These are phyloP conservation scores for Anser cygnoides DNA, from an alignment of 2,113 vertebrate genomes.

Conservation along the genomic window DNA sequence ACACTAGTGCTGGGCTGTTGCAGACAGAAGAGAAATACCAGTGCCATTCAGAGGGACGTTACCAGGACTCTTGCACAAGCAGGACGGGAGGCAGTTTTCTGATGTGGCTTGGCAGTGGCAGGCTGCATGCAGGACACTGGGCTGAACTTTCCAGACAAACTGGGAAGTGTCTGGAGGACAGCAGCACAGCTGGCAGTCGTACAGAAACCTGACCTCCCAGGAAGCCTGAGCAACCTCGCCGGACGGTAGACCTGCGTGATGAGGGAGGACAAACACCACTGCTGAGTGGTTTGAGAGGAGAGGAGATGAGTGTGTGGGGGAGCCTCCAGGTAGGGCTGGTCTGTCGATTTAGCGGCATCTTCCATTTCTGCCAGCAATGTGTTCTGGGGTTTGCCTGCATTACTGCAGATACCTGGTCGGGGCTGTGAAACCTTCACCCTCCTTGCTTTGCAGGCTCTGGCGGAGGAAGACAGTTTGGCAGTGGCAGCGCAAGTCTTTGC, in stretches of 20 bases:
- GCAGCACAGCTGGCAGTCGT: background rate
- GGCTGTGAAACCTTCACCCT: background rate
- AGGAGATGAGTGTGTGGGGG: background rate
- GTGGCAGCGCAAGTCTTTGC: background rate
- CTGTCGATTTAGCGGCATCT: background rate
- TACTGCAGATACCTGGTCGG: background rate
- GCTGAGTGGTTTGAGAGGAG: background rate
- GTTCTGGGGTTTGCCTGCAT: background rate
- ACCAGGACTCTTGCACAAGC: too few species aligned
- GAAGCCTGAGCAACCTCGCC: background rate
- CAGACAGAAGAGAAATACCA: too few species aligned
- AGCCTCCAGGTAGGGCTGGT: background rate
- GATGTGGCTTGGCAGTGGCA: background rate
- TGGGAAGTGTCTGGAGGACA: background rate
- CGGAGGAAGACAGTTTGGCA: background rate
- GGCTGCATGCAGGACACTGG: background rate
- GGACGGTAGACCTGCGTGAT: background rate
- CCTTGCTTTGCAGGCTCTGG: background rate
- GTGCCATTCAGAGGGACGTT: too few species aligned
- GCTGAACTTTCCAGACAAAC: background rate
- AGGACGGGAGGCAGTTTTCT: background rate
- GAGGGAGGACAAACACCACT: background rate
- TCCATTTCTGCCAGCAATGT: background rate
- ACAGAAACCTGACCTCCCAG: background rate
- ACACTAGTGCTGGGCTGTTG: too few species aligned